Conservation (phyloP, 2,113 vertebrate genomes). For the Eonycteris spelaea region DNA sequence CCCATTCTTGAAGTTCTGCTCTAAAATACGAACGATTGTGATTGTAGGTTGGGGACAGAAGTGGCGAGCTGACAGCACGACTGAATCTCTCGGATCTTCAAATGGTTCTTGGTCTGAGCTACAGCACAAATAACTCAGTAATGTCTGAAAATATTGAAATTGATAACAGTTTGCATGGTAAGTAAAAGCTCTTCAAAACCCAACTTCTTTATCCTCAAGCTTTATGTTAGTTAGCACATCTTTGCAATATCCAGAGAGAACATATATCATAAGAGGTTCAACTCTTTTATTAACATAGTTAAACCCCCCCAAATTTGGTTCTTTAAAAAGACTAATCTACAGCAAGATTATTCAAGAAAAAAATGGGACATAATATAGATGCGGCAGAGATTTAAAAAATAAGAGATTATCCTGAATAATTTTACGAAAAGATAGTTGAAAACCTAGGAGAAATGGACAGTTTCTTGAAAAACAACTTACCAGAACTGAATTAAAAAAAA, state of each 20-base stretch:
- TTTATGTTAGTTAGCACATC: not conserved
- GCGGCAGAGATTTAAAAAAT: not conserved
- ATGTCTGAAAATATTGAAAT: constrained; percentile 88
- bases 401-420: not conserved
- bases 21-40: constrained; percentile 51
- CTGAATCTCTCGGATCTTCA: constrained; percentile 97
- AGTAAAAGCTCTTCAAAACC: constrained; percentile 31
- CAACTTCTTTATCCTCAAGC: not conserved
- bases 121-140: constrained; percentile 92
- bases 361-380: not conserved
- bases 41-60: constrained; percentile 89
- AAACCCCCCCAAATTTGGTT: not conserved
- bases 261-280: not conserved
- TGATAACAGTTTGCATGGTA: constrained; percentile 88
- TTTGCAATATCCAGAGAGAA: not conserved
- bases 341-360: not conserved
- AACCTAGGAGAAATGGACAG: not conserved
- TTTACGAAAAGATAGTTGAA: not conserved
- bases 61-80: constrained; percentile 95
- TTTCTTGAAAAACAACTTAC: not conserved
- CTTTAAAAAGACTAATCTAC: not conserved
- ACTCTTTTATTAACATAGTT: not conserved
- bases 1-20: not conserved
- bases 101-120: constrained; percentile 94
- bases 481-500: not conserved